Evolutionary conservation across 2,888 invertebrate species (phyloP).

Genomic region (Rhamnusium bicolor): DNA sequence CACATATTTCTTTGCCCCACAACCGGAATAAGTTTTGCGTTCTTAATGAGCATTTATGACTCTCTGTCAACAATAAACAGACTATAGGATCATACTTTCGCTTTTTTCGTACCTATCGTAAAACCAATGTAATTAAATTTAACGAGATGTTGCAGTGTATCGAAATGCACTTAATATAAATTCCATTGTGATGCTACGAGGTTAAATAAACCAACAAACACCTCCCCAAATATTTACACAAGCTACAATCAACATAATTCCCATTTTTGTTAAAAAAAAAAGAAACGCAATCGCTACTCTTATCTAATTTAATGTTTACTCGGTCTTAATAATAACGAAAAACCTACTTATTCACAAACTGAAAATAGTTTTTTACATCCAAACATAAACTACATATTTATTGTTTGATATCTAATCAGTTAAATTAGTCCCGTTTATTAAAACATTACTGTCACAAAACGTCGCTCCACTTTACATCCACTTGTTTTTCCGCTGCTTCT

Average conservation of each 20-base stretch:
- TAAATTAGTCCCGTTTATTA: neutral
- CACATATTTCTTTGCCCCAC: no score
- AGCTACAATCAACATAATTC: neutral
- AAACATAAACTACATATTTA: neutral
- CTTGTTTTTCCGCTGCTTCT: neutral
- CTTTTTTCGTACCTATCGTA: neutral
- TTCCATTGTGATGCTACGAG: neutral
- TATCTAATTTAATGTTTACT: neutral
- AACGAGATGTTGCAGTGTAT: neutral
- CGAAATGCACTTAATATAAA: neutral
- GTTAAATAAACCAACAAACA: neutral
- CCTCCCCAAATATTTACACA: constrained; percentile 4
- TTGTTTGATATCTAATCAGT: neutral
- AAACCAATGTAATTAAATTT: neutral
- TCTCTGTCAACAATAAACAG: no score
- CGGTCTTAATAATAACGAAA: neutral
- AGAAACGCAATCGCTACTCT: constrained; percentile 3
- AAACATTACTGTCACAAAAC: neutral
- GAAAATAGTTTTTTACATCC: neutral
- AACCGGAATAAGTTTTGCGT: no score
- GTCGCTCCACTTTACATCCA: neutral
- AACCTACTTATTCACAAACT: neutral
- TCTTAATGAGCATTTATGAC: no score
- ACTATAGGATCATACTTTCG: no score
- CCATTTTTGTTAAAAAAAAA: neutral